phyloP scores from a whole-genome alignment of 2,888 invertebrate genomes.

The Phalera bucephala region DNA sequence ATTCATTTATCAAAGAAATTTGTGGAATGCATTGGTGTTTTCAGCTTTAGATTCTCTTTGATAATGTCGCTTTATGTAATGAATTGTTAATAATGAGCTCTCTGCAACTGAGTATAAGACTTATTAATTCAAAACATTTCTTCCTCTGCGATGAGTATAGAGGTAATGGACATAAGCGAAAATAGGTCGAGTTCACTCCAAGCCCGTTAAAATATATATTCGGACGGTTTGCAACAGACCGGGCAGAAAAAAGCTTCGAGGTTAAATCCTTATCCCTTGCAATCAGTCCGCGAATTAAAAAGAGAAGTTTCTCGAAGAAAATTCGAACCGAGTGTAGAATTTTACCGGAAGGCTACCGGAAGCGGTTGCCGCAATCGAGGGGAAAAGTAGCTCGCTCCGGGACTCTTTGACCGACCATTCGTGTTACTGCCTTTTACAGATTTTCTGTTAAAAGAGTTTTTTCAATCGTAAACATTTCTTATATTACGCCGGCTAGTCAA shows the following conservation, averaged over 20 bases:
- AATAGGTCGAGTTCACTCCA: not conserved
- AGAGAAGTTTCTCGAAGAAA: slow-evolving; percentile 38
- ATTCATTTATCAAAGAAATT: too few species aligned
- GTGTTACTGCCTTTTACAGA: slow-evolving; percentile 35
- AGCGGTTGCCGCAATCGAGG: slow-evolving; percentile 61
- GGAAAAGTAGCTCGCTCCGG: slow-evolving; percentile 60
- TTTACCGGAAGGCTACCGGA: slow-evolving; percentile 55
- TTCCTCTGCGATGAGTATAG: too few species aligned
- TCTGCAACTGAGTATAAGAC: too few species aligned
- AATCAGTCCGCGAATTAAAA: slow-evolving; percentile 43
- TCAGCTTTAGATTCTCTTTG: too few species aligned
- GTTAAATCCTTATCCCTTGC: slow-evolving; percentile 24
- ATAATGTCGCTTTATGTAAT: too few species aligned
- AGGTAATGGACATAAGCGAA: too few species aligned
- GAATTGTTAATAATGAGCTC: too few species aligned
- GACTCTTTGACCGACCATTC: slow-evolving; percentile 65
- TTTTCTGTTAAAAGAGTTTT: slow-evolving; percentile 37
- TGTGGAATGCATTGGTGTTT: too few species aligned
- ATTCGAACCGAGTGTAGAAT: slow-evolving; percentile 50
- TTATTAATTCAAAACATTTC: too few species aligned
- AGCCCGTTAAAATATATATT: slow-evolving; percentile 1
- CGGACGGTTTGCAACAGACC: slow-evolving; percentile 9
- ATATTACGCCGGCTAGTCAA: slow-evolving; percentile 18
- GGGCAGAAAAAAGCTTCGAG: slow-evolving; percentile 17
- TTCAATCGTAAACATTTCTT: slow-evolving; percentile 30